A percentile compares a stretch with the other conserved stretches of the same genome.
phyloP scores from a whole-genome alignment of 2,888 invertebrate genomes.

The Neoscelio sp. region DNA sequence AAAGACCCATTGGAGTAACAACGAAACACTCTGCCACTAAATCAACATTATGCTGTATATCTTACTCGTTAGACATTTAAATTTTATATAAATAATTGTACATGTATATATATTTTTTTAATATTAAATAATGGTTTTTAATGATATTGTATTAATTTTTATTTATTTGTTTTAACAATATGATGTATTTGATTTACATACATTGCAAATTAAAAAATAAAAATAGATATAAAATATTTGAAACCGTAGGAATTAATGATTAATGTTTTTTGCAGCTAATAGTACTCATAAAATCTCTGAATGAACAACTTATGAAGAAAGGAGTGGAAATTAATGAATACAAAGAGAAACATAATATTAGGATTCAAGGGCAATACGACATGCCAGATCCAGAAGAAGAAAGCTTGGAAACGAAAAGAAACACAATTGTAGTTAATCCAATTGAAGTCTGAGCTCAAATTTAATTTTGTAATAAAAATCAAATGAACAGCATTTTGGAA shows the following conservation, averaged over 20 bases:
- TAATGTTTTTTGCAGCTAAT: constrained; percentile 86
- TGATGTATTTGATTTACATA: no score
- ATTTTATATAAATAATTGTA: no score
- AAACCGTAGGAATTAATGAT: no score
- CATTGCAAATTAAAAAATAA: no score
- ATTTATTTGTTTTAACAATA: no score
- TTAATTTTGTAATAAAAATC: constrained; percentile 22
- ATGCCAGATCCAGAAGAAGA: constrained; percentile 77
- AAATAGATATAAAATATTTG: no score
- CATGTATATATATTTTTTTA: no score
- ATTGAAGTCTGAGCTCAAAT: constrained; percentile 72
- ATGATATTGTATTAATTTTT: background rate
- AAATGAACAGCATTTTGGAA: background rate
- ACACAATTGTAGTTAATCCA: constrained; percentile 78
- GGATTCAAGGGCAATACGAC: constrained; percentile 89
- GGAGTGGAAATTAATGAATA: constrained; percentile 96
- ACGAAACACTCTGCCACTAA: no score
- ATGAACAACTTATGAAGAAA: constrained; percentile 92
- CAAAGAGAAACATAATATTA: constrained; percentile 95
- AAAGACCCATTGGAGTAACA: no score
- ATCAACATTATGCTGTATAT: no score
- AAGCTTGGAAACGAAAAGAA: constrained; percentile 78
- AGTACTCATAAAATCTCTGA: constrained; percentile 90
- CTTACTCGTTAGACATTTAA: no score
- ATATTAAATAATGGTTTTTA: no score